Base-by-base conservation (phyloP, 2,797 vertebrate genomes). In the Fistularia tabacaria region DNA sequence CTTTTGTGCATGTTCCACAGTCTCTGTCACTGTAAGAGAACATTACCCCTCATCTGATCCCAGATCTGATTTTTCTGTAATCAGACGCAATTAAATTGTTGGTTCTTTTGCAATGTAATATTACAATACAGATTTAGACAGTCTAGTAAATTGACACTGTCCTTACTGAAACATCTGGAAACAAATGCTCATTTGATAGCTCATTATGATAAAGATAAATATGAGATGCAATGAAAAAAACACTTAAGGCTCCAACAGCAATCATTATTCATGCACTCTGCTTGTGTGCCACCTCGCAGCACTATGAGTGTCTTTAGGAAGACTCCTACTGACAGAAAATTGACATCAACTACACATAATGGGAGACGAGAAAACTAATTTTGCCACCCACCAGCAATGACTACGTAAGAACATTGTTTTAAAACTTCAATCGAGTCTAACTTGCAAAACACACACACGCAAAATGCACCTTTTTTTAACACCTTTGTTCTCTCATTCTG, bases 31-130 rank as follows among this genome's bases (percentile, higher is more conserved):
- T 57, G 25, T 62, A 25, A 75, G 54, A 64, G 50, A 52, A 47
- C 63, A 74, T 73, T 71, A 62, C 15, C 59, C 72, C 39, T 15
- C 1, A 11, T 68, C 44, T 69, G 62, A 73, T 62, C 62, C 43
- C 49, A 47, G 14, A 47, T 69, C 46, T 57, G 38, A 25, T 62
- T 13, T 36, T 14, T 62, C 40, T 36, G 14, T 48, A 25, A 37
- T 9, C 43, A 7, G 43, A 13, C 5, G 14, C 6, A 11, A 45
- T 45, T 12, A 45, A 45, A 5, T 25, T 25, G 25, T 2, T 25
- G 25, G 25, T 25, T 25, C 25, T 2, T 3, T 25, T 25, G 25
- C 25, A 25, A 25, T 25, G 25, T 25, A 25, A 25, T 25, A 25
- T 25, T 5, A 25, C 25, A 25, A 25, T 25, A n/a, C 25, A 25